Conservation (phyloP, 2,888 invertebrate genomes). For the Diplolepis rosae region DNA sequence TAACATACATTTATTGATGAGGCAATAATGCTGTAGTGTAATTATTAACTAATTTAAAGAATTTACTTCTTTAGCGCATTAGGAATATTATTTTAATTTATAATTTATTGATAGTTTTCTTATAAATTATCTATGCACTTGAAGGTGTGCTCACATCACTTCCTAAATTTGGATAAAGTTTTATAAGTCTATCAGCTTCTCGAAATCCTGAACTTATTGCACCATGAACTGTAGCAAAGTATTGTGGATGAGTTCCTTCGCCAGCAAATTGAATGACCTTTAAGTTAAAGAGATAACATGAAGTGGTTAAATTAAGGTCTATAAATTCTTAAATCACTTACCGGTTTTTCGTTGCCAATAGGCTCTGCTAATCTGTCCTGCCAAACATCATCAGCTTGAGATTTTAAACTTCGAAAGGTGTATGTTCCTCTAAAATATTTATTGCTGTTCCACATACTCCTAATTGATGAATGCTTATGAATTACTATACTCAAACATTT, state of each 20-base stretch:
- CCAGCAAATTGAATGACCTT: conserved; percentile 80
- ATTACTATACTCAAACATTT: conserved; percentile 9
- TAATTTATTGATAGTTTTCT: too few species aligned
- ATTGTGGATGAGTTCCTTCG: conserved; percentile 78
- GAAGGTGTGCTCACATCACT: too few species aligned
- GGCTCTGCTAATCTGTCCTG: conserved; percentile 77
- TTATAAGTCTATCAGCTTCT: conserved; percentile 79
- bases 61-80: too few species aligned
- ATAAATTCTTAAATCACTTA: conserved; percentile 38
- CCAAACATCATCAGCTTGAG: conserved; percentile 74
- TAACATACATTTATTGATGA: too few species aligned
- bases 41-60: too few species aligned
- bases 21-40: too few species aligned
- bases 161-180: conserved; percentile 37
- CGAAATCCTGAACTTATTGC: conserved; percentile 82
- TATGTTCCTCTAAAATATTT: conserved; percentile 84
- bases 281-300: not conserved
- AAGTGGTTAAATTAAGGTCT: conserved; percentile 5
- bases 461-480: conserved; percentile 60
- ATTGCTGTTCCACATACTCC: conserved; percentile 82
- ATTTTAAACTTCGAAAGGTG: conserved; percentile 76
- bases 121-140: too few species aligned
- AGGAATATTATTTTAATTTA: too few species aligned
- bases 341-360: conserved; percentile 66
- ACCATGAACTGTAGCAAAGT: conserved; percentile 81